A percentile compares a stretch with the other conserved stretches of the same genome.
Conservation (phyloP, 2,797 vertebrate genomes). For the Gorsachius magnificus region DNA sequence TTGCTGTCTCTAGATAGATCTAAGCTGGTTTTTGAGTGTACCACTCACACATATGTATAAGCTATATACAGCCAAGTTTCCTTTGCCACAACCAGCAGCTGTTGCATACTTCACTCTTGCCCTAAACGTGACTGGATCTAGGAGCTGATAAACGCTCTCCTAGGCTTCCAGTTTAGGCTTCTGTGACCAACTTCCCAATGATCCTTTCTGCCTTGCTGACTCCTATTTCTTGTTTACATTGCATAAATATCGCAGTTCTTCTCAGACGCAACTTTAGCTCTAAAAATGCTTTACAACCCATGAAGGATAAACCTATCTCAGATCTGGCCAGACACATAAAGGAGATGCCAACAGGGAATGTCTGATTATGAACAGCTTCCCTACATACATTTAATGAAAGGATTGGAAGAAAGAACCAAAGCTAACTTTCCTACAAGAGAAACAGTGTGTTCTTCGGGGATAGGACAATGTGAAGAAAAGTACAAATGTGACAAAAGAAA, state of each 20-base stretch:
- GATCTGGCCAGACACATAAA: neutral
- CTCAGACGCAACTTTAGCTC: neutral
- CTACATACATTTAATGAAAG: neutral
- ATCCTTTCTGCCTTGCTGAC: neutral
- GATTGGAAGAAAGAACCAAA: neutral
- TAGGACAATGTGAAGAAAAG: neutral
- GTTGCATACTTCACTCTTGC: neutral
- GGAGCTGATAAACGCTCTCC: neutral
- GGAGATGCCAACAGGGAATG: neutral
- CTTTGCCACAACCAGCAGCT: neutral
- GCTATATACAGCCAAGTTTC: neutral
- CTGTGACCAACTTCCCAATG: neutral
- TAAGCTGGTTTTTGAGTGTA: neutral
- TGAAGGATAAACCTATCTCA: neutral
- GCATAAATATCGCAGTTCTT: neutral
- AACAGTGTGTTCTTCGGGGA: neutral
- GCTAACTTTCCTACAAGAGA: neutral
- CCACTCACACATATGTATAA: neutral
- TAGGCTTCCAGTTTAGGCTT: neutral
- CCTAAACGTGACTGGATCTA: neutral
- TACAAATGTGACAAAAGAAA: neutral
- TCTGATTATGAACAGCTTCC: neutral
- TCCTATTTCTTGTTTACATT: neutral
- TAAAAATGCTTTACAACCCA: neutral
- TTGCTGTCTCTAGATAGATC: neutral